Evolutionary conservation across 2,888 invertebrate species (phyloP).

Genomic region (Lumbricus terrestris): DNA sequence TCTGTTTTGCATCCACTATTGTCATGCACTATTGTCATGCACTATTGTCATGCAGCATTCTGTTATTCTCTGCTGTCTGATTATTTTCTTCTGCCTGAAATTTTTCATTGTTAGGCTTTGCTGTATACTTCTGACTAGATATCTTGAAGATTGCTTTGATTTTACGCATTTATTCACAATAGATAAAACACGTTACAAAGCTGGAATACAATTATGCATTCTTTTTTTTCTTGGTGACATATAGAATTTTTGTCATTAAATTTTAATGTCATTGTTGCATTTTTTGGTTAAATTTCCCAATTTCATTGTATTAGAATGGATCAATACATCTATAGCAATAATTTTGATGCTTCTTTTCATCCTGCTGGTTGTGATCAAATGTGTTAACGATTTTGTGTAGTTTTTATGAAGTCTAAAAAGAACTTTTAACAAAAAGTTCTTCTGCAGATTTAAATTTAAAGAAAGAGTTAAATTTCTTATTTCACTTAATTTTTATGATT

Average conservation of each 20-base stretch:
- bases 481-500: background rate
- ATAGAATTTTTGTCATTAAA: background rate
- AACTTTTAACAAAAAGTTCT: too few relatives aligned
- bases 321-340: background rate
- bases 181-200: conserved; percentile 8
- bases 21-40: too few relatives aligned
- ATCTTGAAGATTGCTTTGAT: conserved; percentile 8
- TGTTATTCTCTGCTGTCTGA: too few relatives aligned
- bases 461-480: background rate
- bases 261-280: background rate
- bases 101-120: background rate
- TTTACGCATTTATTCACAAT: background rate
- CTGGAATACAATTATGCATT: too few relatives aligned
- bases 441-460: background rate
- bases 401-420: background rate
- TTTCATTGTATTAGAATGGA: too few relatives aligned
- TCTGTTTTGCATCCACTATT: too few relatives aligned
- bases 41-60: too few relatives aligned
- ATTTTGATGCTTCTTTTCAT: background rate
- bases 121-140: background rate
- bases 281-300: background rate
- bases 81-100: too few relatives aligned
- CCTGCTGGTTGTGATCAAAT: background rate
- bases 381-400: background rate
- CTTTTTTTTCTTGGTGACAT: too few relatives aligned